Conservation (phyloP, 2,797 vertebrate species). For the Rhynchonycteris naso region DNA sequence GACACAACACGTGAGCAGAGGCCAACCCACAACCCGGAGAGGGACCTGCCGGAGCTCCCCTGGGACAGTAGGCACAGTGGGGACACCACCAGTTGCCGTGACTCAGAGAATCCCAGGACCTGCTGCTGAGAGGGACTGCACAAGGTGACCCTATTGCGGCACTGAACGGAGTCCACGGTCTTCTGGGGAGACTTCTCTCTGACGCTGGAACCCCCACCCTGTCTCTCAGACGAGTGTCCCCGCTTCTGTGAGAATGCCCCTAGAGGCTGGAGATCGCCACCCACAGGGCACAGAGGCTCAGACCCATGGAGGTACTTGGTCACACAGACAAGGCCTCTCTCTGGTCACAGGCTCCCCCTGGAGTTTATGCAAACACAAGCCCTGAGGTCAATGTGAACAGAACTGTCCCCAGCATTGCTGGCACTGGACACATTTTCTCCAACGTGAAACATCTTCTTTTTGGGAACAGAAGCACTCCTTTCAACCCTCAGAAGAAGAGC, state of each 20-base stretch:
- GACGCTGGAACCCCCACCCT: neutral
- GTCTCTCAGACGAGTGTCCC: neutral
- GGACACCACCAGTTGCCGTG: neutral
- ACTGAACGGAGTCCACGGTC: neutral
- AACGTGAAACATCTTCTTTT: neutral
- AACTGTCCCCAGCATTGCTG: neutral
- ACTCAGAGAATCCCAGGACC: neutral
- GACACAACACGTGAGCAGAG: rapidly evolving
- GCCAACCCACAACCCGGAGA: neutral
- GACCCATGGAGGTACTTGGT: too few relatives aligned
- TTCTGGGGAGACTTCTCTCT: neutral
- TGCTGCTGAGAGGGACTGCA: too few relatives aligned
- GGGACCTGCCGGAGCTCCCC: neutral
- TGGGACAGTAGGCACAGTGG: neutral
- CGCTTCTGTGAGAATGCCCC: neutral
- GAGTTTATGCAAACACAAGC: neutral
- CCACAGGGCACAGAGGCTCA: too few relatives aligned
- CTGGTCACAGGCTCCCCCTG: neutral
- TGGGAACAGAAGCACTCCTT: neutral
- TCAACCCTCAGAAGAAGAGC: conserved; percentile 1
- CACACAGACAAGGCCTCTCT: neutral
- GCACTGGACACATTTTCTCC: neutral
- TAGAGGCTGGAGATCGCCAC: neutral
- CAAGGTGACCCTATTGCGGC: too few relatives aligned
- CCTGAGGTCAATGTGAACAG: neutral